Base-by-base conservation (phyloP, 1,140 invertebrate genomes). In the Drosophila saltans region DNA sequence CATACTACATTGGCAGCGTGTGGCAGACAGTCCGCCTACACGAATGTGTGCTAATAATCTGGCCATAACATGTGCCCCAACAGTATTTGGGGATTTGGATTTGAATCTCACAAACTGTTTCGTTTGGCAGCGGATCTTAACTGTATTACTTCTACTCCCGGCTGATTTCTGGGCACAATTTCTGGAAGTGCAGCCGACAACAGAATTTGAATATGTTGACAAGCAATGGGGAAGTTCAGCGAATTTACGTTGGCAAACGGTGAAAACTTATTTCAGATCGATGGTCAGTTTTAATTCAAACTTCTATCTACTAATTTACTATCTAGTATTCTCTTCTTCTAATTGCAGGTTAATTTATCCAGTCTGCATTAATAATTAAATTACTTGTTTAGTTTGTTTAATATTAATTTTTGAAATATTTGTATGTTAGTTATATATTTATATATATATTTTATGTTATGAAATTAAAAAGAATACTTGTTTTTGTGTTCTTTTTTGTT, bases 51-150 rank as follows among this genome's bases (percentile, higher is more conserved):
- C 95, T 6, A 92, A 92, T 21, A 97, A 97, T 93, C 93, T 98
- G 26, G 95, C 97, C 1, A 96, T 95, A 88, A 94, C 98, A 6
- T 97, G 98, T 92, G 97, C 96, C 1, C 97, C 97, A 2, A 97
- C 97, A 0, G 93, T 98, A 4, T 86, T 86, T n/a, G 80, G 81
- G 3, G 84, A 86, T 56, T 24, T 83, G 7, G 80, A 86, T 30
- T 94, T 98, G 41, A 88, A 72, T 60, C 62, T 86, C 24, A 72
- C 41, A n/a, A 86, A 86, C 10, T 57, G 88, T 7, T 65, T 80
- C 1, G 3, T 70, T 1, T 89, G 84, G 83, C 84, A 88, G 41
- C 69, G 72, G 52, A 84, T 80, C 7, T 33, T 86, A n/a, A 67
- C 62, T 9, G 56, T 74, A 1, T 7, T 86, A 30, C 68, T 86